Evolutionary conservation across 2,888 invertebrate genomes (phyloP), one percentile per base, ranked within the genome.

Genomic region (Cephus pygmeus): DNA sequence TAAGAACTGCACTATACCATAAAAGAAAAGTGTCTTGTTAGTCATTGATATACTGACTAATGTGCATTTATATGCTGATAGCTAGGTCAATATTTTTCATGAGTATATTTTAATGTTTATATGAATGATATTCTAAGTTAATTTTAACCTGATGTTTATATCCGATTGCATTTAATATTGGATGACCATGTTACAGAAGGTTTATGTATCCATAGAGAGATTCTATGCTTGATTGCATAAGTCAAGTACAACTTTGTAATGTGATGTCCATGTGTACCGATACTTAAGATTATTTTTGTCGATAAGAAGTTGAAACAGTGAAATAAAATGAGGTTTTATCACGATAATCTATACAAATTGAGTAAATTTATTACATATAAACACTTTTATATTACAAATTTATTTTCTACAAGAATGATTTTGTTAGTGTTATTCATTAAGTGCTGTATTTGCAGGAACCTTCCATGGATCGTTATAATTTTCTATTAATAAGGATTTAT

Each of bases 401-500:
- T 15, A 56, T 56, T 56, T 15, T 56, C 23, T 23, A 56, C 23
- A 56, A 56, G 23, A 56, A 56, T 23, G 0, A 9, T 23, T 56
- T 56, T 56, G 56, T 56, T 23, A 56, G 23, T 23, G 9, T 56
- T 56, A 56, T 56, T 23, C 23, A 6, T 56, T 56, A 23, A 2
- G 23, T 2, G 1, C 23, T 23, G 56, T 56, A 56, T 23, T 23
- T 56, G 56, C 6, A 56, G 56, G 56, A 23, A 56, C 23, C 23
- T 93, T 93, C 87, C 92, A 93, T 34, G 93, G 92, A 75, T 94
- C 93, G 23, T 89, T 87, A 91, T 97, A 96, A 89, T 97, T 95
- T 85, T 97, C 96, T 81, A 97, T 93, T 0, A 95, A 92, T 83
- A 97, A 92, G 76, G 93, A 93, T 90, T 95, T 97, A 86, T 94